Percentiles rank a stretch among this genome's conserved stretches.
These are phyloP conservation scores for Microctonus hyperodae DNA, from an alignment of 2,888 invertebrate genomes.

Conservation along the genomic window DNA sequence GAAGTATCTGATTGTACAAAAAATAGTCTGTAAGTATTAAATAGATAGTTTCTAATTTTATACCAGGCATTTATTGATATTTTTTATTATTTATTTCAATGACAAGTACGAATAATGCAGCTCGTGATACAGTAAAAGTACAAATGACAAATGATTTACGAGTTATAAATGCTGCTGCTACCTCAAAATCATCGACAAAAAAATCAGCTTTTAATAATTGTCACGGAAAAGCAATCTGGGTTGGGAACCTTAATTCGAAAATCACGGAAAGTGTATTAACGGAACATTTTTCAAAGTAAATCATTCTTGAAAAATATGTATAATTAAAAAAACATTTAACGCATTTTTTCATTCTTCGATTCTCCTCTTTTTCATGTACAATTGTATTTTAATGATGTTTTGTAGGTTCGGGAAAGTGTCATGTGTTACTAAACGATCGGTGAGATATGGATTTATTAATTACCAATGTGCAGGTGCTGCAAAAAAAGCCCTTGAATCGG, in stretches of 20 bases:
- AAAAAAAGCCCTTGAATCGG: conserved; percentile 31
- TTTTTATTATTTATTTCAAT: background rate
- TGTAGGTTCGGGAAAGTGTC: conserved; percentile 38
- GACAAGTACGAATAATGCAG: background rate
- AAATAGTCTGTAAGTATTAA: background rate
- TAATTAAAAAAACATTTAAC: background rate
- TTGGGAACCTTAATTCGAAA: conserved; percentile 27
- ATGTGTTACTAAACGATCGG: conserved; percentile 3
- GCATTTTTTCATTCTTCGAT: conserved; percentile 4
- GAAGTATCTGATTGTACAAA: background rate
- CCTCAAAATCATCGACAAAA: conserved; percentile 12
- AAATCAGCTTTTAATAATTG: background rate
- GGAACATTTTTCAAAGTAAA: conserved; percentile 34
- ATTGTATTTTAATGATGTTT: conserved; percentile 1
- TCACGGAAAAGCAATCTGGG: conserved; percentile 38
- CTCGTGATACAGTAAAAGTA: background rate
- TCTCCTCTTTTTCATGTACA: background rate
- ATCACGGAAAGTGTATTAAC: conserved; percentile 23
- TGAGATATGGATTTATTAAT: conserved; percentile 35
- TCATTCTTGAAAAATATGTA: background rate
- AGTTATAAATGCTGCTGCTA: conserved; percentile 30
- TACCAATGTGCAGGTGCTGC: conserved; percentile 25
- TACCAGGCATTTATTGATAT: background rate
- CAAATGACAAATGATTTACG: conserved; percentile 13
- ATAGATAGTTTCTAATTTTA: background rate